Base-by-base conservation (phyloP, 1,140 invertebrate genomes). In the Schlechtendalia chinensis region DNA sequence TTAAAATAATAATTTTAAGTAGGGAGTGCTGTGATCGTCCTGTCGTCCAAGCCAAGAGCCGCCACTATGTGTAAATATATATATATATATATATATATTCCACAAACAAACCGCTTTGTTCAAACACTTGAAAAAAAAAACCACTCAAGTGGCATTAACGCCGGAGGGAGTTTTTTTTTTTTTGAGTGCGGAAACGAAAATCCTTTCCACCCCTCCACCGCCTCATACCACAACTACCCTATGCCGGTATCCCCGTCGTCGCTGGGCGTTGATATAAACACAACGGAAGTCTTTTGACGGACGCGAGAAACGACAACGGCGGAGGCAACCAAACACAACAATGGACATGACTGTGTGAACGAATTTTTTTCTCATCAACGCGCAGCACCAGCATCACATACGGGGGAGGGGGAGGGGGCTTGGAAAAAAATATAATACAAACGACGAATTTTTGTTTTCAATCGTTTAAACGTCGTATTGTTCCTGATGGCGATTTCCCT, bases 51-150 rank as follows among this genome's bases (percentile, higher is more conserved):
- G n/a, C n/a, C n/a, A n/a, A n/a, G n/a, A n/a, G n/a, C n/a, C n/a
- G n/a, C n/a, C n/a, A n/a, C n/a, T 39, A 8, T 39, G 8, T 39
- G 8, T 39, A 39, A 4, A 39, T 39, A 39, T 4, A 39, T 8
- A 39, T 8, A 39, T 8, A 8, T 8, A 8, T 45, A 59, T 59
- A 50, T 12, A 50, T 8, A 59, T 59, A 79, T 63, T 79, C 58
- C n/a, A 39, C 58, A 79, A 79, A 79, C 58, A 79, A 79, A 79
- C 75, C 39, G 75, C 58, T 79, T 79, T 79, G 58, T 79, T 79
- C 75, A 79, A 79, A 79, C 58, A 79, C 75, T 79, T 17, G 56
- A 61, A 58, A 79, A n/a, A 56, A 67, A 75, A 58, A 79, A 79
- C 75, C 53, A 29, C 56, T 79, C 75, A 45, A 79, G 58, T 79